Evolutionary conservation across 1,140 invertebrate genomes (phyloP), one percentile per base, ranked within the genome.

Genomic region (Drosophila suzukii): DNA sequence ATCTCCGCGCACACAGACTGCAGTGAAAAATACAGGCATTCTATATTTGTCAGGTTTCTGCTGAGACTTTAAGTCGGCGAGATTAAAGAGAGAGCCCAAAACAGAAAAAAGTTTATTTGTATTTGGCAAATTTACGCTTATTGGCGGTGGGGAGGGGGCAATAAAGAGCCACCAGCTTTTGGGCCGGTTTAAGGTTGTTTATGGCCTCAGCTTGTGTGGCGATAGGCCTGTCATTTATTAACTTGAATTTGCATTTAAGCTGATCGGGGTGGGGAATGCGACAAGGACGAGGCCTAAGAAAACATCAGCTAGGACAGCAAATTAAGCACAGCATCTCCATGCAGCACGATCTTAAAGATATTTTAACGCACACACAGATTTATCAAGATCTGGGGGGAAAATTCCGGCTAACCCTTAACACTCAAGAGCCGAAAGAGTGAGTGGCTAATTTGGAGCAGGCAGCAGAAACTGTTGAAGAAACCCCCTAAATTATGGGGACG

Each of bases 71-170:
- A 86, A 80, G 75, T 62, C 60, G 24, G 12, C 11, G 11, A 71
- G 83, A 60, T 83, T 89, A 80, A 50, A 55, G 53, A n/a, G 49
- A 41, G 34, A 66, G 51, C 63, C 53, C 61, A 12, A 61, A 73
- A 44, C 43, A 68, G 3, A 5, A 56, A 51, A 74, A 73, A 75
- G 65, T 83, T 83, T 80, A 89, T 83, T 83, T 89, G 84, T 66
- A 71, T 80, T 89, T 88, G 79, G 83, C 83, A 88, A 88, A 88
- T 88, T 89, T 88, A 77, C 83, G 84, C 83, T 89, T 89, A 83
- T 88, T 88, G 83, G 50, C 50, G 55, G 56, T 27, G 17, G 43
- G 43, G 47, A 2, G 11, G 24, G 7, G 30, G n/a, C 10, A 17
- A 10, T 36, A 10, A 55, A 17, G 53, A 20, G 43, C 41, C 71